phyloP scores from a whole-genome alignment of 2,113 vertebrate genomes.

The Tor tambroides region DNA sequence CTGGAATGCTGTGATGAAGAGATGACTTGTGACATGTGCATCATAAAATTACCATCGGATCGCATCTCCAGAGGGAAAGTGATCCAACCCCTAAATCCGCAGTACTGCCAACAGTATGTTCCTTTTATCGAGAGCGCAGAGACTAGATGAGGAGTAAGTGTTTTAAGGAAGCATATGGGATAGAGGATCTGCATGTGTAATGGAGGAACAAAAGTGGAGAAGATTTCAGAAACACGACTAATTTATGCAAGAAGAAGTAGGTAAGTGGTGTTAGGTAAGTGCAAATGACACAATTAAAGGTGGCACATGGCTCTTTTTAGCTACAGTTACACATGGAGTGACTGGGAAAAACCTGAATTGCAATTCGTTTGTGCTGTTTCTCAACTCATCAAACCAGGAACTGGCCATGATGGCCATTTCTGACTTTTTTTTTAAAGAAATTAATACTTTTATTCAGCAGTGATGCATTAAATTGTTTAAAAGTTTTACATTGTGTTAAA shows the following conservation, averaged over 20 bases:
- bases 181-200: not conserved
- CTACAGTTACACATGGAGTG: slow-evolving; percentile 7
- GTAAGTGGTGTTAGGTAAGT: not conserved
- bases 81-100: slow-evolving; percentile 27
- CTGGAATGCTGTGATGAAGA: slow-evolving; percentile 19
- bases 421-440: too few relatives aligned
- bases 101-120: slow-evolving; percentile 1
- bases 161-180: slow-evolving; percentile 7
- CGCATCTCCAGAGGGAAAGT: slow-evolving; percentile 39
- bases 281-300: slow-evolving; percentile 13
- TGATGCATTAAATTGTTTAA: not conserved
- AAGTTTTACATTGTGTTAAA: too few relatives aligned
- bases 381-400: not conserved
- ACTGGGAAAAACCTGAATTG: not conserved
- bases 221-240: slow-evolving; percentile 12
- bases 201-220: not conserved
- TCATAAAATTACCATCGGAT: slow-evolving; percentile 53
- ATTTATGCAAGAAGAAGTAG: slow-evolving; percentile 17
- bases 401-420: not conserved
- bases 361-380: not conserved
- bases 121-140: slow-evolving; percentile 14
- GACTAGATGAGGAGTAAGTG: not conserved
- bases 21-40: slow-evolving; percentile 42
- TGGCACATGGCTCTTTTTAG: slow-evolving; percentile 16
- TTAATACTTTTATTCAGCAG: too few relatives aligned